Evolutionary conservation across 1,140 invertebrate genomes (phyloP).

Genomic region (Solen grandis): DNA sequence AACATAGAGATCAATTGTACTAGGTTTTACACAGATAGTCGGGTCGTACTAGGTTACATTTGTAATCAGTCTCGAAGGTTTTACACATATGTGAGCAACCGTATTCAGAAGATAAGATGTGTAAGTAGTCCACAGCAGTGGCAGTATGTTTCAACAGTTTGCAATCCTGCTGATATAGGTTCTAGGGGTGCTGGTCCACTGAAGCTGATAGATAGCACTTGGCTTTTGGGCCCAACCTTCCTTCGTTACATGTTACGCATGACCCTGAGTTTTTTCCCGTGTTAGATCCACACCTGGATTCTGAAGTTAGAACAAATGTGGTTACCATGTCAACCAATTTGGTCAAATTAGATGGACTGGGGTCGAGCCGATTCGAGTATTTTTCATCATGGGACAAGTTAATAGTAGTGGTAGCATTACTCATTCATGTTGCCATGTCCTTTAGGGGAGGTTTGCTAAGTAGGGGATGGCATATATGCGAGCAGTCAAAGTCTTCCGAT

Average conservation of each 20-base stretch:
- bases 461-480: slow-evolving; percentile 55
- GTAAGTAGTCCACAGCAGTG: slow-evolving; percentile 25
- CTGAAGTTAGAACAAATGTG: slow-evolving; percentile 7
- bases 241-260: background rate
- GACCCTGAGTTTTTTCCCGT: slow-evolving; percentile 3
- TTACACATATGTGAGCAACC: slow-evolving; percentile 34
- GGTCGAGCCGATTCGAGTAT: slow-evolving; percentile 16
- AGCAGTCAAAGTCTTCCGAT: background rate
- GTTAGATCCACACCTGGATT: slow-evolving; percentile 38
- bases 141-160: slow-evolving; percentile 29
- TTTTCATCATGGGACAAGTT: slow-evolving; percentile 51
- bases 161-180: slow-evolving; percentile 40
- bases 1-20: background rate
- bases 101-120: slow-evolving; percentile 28
- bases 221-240: slow-evolving; percentile 14
- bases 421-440: slow-evolving; percentile 46
- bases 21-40: slow-evolving; percentile 52
- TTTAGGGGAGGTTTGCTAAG: background rate
- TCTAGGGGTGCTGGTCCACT: slow-evolving; percentile 1
- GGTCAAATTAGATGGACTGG: background rate
- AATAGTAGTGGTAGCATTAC: slow-evolving; percentile 1
- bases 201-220: slow-evolving; percentile 15
- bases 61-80: slow-evolving; percentile 25
- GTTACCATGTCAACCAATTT: slow-evolving; percentile 13
- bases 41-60: slow-evolving; percentile 52